Evolutionary conservation across 2,888 invertebrate species (phyloP), one percentile per base, ranked within the genome.

Genomic region (Notodonta dromedarius): DNA sequence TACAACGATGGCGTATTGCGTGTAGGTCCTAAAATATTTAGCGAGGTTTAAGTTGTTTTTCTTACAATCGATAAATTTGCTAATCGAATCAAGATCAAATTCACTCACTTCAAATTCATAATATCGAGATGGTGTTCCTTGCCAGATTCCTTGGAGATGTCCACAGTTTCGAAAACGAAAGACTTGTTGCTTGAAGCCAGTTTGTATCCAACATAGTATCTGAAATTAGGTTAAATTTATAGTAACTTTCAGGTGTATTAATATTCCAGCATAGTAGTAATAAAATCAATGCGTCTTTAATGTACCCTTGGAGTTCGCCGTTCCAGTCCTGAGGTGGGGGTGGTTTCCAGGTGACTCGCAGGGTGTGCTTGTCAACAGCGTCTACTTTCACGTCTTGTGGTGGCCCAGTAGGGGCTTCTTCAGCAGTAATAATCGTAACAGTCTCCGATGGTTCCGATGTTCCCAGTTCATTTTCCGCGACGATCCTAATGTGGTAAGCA

Each of bases 1-100:
- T 9, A 98, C 98, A 24, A 98, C 98, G 32, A 98, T 97, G n/a
- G 98, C 96, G 90, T 99, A 99, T 87, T 98, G 98, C 0, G 98
- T 98, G 93, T 98, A 99, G 0, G 98, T 98, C 83, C 96, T 96
- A 83, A 70, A 75, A 76, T 48, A 51, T 52, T 16, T 12, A 32
- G 12, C 9, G 12, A 24, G 46, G 46, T n/a, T 46, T 5, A 40
- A 8, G 16, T 24, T 8, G 0, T 16, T 16, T 13, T 4, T 16
- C 16, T 16, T 7, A 14, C 16, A 16, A 16, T 16, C 8, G 5
- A 12, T 5, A 16, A 2, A 35, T 32, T 35, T 24, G 24, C 24
- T 2, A 7, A 44, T 16, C 48, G 6, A 6, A 53, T 14, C 55
- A 32, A 8, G 5, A 56, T 46, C 14, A 56, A 51, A 59, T 44